Conservation (phyloP, 2,797 vertebrate species). For the Dermochelys coriacea region DNA sequence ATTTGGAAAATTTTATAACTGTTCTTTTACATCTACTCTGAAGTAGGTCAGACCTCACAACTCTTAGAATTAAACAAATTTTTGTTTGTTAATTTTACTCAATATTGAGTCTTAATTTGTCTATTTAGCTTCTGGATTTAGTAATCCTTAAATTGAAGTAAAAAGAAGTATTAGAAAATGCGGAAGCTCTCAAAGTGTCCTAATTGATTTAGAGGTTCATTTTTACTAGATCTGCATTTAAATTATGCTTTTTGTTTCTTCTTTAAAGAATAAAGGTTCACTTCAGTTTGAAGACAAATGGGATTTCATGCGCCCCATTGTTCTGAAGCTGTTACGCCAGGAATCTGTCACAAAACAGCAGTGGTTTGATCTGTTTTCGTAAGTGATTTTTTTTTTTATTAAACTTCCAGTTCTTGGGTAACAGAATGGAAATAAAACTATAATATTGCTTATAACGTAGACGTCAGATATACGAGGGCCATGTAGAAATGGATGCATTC, state of each 20-base stretch:
- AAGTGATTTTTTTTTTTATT: conserved; percentile 76
- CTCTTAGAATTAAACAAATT: not conserved
- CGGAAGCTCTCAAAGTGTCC: not conserved
- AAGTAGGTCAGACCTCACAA: not conserved
- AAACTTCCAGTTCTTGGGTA: conserved; percentile 27
- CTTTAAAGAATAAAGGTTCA: conserved; percentile 95
- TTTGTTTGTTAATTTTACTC: not conserved
- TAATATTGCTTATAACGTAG: not conserved
- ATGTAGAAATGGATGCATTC: not conserved
- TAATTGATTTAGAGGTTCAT: not conserved
- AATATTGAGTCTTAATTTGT: too few species aligned
- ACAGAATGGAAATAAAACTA: conserved; percentile 1
- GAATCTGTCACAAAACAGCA: conserved; percentile 98
- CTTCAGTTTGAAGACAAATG: conserved; percentile 99
- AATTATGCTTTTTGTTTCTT: conserved; percentile 45
- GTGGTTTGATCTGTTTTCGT: conserved; percentile 99
- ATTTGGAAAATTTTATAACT: not conserved
- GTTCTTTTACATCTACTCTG: not conserved
- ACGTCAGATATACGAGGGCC: fast-evolving
- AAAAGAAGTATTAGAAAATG: not conserved
- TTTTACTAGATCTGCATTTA: conserved; percentile 34
- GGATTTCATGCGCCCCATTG: conserved; percentile 98
- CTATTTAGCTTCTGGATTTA: not conserved
- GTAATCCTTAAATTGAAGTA: not conserved
- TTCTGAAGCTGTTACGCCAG: conserved; percentile 97